Conservation (phyloP, 2,113 vertebrate genomes). For the Carollia perspicillata region DNA sequence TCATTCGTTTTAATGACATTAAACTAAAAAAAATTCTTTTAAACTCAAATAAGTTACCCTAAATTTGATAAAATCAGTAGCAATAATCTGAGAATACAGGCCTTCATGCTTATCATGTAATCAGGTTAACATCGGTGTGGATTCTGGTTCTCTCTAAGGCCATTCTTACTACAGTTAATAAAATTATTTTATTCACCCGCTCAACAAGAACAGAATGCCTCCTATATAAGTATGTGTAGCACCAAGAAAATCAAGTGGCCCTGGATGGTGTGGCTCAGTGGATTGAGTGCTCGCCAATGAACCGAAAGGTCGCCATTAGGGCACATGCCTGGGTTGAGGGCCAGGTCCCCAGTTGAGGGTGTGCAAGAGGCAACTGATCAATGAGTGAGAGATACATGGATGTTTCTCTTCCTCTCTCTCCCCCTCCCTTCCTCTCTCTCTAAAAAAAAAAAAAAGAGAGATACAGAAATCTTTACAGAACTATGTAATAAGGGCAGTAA, state of each 20-base stretch:
- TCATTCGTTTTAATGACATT: conserved; percentile 21
- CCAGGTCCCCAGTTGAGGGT: too few relatives aligned
- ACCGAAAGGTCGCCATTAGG: neutral
- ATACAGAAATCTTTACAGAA: neutral
- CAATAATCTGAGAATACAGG: neutral
- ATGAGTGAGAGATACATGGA: too few relatives aligned
- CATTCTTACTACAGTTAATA: conserved; percentile 42
- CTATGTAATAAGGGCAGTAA: neutral
- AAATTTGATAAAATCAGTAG: conserved; percentile 15
- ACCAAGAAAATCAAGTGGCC: conserved; percentile 24
- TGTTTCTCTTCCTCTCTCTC: too few relatives aligned
- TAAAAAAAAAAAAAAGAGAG: too few relatives aligned
- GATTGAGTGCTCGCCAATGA: neutral
- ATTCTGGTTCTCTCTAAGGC: neutral
- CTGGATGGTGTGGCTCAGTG: neutral
- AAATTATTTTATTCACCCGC: conserved; percentile 24
- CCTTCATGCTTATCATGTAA: neutral
- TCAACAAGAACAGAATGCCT: conserved; percentile 36
- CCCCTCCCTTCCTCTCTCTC: too few relatives aligned
- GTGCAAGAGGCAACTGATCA: too few relatives aligned
- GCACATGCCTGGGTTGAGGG: neutral
- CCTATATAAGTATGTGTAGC: neutral
- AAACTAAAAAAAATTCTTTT: neutral
- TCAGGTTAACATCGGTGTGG: neutral
- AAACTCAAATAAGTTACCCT: neutral